A percentile compares a stretch with the other conserved stretches of the same genome.
phyloP scores from a whole-genome alignment of 2,888 invertebrate species.

The Oscheius sp. region DNA sequence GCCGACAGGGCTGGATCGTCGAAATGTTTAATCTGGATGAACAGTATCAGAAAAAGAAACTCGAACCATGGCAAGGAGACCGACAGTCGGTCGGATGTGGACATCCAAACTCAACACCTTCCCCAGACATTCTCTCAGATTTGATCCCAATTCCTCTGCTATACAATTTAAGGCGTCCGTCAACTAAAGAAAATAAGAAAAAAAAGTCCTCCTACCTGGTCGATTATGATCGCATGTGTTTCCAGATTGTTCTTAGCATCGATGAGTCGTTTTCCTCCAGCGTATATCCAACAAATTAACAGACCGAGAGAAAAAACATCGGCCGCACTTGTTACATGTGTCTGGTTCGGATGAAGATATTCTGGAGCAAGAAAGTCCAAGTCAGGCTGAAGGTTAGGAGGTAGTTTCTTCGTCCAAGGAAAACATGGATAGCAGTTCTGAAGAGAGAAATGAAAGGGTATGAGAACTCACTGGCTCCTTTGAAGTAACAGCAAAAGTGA shows the following conservation, averaged over 20 bases:
- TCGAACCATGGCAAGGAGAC: slow-evolving; percentile 86
- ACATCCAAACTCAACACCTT: slow-evolving; percentile 75
- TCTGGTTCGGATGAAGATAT: slow-evolving; percentile 77
- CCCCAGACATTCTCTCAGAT: slow-evolving; percentile 57
- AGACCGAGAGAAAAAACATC: slow-evolving; percentile 97
- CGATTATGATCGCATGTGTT: slow-evolving; percentile 88
- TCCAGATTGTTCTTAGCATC: slow-evolving; percentile 89
- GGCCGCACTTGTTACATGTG: slow-evolving; percentile 79
- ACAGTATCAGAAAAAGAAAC: not conserved
- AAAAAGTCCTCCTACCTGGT: slow-evolving; percentile 83
- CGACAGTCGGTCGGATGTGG: slow-evolving; percentile 87
- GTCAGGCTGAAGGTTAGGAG: slow-evolving; percentile 92
- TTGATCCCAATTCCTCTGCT: slow-evolving; percentile 79
- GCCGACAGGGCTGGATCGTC: slow-evolving; percentile 90
- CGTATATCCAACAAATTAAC: slow-evolving; percentile 90
- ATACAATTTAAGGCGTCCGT: slow-evolving; percentile 62
- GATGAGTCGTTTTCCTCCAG: slow-evolving; percentile 86
- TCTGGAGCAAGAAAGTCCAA: slow-evolving; percentile 94
- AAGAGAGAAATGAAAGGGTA: not conserved
- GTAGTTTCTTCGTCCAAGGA: slow-evolving; percentile 88
- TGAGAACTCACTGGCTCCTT: slow-evolving; percentile 55
- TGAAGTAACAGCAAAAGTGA: slow-evolving; percentile 80
- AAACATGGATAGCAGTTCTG: slow-evolving; percentile 83
- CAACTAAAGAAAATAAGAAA: slow-evolving; percentile 64
- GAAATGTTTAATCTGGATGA: slow-evolving; percentile 74